Conservation (phyloP, 2,888 invertebrate species). For the Pharmacophagus antenor region DNA sequence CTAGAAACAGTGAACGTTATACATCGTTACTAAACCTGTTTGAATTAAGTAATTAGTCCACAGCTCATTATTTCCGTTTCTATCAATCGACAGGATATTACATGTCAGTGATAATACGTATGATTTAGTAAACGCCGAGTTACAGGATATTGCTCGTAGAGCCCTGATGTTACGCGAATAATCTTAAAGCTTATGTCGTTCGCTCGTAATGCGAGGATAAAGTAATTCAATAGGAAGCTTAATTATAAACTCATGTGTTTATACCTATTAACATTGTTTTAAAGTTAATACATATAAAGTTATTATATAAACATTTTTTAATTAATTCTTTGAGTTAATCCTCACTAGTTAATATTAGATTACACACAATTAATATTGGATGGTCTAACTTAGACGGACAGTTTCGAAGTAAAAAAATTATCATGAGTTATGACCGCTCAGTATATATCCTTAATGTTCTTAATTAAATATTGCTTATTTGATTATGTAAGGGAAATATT, state of each 20-base stretch:
- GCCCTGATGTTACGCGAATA: neutral
- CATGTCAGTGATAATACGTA: slow-evolving; percentile 22
- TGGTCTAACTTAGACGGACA: neutral
- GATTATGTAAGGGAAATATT: no score
- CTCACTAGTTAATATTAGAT: no score
- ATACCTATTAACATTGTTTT: no score
- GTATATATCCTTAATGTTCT: no score
- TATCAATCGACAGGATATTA: slow-evolving; percentile 23
- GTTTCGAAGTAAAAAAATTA: no score
- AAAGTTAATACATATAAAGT: no score
- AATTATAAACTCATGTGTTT: neutral
- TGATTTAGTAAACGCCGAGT: slow-evolving; percentile 11
- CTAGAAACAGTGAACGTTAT: neutral
- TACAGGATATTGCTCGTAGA: slow-evolving; percentile 20
- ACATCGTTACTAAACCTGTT: no score
- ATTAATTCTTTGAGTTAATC: no score
- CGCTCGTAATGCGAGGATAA: neutral
- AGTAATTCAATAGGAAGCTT: neutral
- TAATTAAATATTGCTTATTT: no score
- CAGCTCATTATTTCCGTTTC: slow-evolving; percentile 3
- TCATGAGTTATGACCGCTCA: no score
- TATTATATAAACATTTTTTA: no score
- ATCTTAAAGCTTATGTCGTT: slow-evolving; percentile 1
- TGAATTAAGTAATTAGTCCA: slow-evolving; percentile 10
- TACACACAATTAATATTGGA: no score